phyloP scores from a whole-genome alignment of 2,888 invertebrate genomes.

The Peribatodes rhomboidaria region DNA sequence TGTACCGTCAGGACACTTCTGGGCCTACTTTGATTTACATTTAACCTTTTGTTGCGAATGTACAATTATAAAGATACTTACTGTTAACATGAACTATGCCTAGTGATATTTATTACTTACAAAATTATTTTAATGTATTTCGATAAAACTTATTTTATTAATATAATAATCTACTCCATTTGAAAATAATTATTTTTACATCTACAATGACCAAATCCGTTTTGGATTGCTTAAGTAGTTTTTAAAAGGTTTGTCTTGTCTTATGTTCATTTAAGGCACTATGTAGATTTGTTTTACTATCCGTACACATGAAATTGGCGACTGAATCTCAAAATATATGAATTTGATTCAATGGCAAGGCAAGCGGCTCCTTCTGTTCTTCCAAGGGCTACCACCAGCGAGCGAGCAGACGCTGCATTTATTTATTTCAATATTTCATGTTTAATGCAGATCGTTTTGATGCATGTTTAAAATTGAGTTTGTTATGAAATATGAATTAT shows the following conservation, averaged over 20 bases:
- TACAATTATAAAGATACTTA: too few relatives aligned
- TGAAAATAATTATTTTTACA: too few relatives aligned
- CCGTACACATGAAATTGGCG: slow-evolving; percentile 84
- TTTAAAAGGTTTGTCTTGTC: too few relatives aligned
- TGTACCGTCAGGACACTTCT: slow-evolving; percentile 74
- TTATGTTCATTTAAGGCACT: not conserved
- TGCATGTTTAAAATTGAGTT: slow-evolving; percentile 48
- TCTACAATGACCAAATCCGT: too few relatives aligned
- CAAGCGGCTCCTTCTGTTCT: slow-evolving; percentile 85
- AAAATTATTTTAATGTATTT: too few relatives aligned
- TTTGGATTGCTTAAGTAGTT: too few relatives aligned
- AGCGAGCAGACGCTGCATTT: slow-evolving; percentile 68
- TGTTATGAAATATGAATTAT: slow-evolving; percentile 50
- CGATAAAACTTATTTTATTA: too few relatives aligned
- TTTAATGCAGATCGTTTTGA: slow-evolving; percentile 67
- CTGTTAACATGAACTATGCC: too few relatives aligned
- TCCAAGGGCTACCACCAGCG: slow-evolving; percentile 84
- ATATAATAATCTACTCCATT: too few relatives aligned
- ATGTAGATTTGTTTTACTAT: slow-evolving; percentile 58
- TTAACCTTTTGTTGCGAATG: not conserved
- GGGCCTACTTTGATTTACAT: not conserved
- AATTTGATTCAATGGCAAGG: slow-evolving; percentile 87
- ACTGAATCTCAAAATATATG: slow-evolving; percentile 87
- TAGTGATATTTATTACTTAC: too few relatives aligned
- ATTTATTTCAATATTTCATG: slow-evolving; percentile 77